A percentile compares a stretch with the other conserved stretches of the same genome.
Evolutionary conservation across 2,888 invertebrate genomes (phyloP).

Genomic region (Anticlea derivata): DNA sequence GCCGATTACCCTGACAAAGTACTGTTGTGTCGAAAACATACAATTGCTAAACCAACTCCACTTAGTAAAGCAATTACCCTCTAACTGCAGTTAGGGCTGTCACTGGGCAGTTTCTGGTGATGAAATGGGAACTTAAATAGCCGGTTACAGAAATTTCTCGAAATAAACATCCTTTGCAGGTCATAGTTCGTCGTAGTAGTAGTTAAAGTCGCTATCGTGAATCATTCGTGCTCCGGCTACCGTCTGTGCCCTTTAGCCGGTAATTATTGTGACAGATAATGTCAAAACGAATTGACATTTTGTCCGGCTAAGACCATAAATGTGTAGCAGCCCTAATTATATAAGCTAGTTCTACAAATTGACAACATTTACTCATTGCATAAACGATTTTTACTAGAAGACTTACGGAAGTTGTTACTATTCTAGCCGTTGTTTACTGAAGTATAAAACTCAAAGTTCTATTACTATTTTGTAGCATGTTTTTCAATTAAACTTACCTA

Average conservation of each 20-base stretch:
- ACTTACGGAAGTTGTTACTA: not conserved
- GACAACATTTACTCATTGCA: conserved; percentile 31
- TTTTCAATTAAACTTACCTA: not conserved
- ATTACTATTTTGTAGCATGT: not conserved
- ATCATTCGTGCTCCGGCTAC: no score
- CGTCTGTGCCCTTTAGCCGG: no score
- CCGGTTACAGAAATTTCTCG: no score
- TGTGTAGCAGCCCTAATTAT: conserved; percentile 10
- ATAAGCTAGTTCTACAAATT: conserved; percentile 19
- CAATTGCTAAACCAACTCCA: conserved; percentile 18
- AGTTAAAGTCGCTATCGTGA: no score
- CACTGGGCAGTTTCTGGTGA: conserved; percentile 3
- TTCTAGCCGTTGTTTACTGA: not conserved
- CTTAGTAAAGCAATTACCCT: conserved; percentile 20
- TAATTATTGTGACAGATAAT: no score
- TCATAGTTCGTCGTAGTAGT: no score
- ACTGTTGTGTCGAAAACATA: conserved; percentile 24
- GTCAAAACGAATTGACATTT: no score
- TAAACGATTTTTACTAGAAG: conserved; percentile 22
- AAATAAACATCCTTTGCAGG: no score
- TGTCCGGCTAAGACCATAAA: no score
- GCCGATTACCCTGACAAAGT: conserved; percentile 19
- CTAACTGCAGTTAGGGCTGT: conserved; percentile 8
- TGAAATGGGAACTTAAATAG: no score
- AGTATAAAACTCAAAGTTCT: not conserved